Conservation (phyloP, 2,797 vertebrate genomes). For the Xenops minutus region DNA sequence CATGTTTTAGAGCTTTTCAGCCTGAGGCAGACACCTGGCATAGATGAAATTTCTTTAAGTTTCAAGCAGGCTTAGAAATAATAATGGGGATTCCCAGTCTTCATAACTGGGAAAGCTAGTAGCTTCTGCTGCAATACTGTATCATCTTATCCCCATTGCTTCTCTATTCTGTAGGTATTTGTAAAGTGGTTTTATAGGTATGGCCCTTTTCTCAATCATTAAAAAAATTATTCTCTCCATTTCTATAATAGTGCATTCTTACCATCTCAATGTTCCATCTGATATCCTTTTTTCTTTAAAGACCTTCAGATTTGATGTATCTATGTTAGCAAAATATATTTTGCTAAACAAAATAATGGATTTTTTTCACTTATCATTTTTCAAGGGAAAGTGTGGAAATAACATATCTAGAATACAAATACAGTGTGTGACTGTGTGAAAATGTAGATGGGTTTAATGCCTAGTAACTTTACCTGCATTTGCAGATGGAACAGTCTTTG, state of each 20-base stretch:
- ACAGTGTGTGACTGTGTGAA: neutral
- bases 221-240: neutral
- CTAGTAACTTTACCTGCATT: neutral
- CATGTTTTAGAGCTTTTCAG: neutral
- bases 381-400: neutral
- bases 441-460: neutral
- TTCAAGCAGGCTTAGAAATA: neutral
- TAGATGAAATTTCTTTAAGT: neutral
- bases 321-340: neutral
- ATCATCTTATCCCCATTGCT: neutral
- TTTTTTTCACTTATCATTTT: neutral
- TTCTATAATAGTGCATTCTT: neutral
- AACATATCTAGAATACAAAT: neutral
- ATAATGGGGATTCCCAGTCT: neutral
- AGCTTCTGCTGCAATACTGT: neutral
- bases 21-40: neutral
- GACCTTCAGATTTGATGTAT: neutral
- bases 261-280: neutral
- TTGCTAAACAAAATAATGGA: accelerated
- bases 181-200: neutral
- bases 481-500: neutral
- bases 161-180: neutral
- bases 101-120: neutral
- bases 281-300: neutral
- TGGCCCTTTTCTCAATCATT: neutral